Base-by-base conservation (phyloP, 2,888 invertebrate species). In the Tupiocoris notatus region DNA sequence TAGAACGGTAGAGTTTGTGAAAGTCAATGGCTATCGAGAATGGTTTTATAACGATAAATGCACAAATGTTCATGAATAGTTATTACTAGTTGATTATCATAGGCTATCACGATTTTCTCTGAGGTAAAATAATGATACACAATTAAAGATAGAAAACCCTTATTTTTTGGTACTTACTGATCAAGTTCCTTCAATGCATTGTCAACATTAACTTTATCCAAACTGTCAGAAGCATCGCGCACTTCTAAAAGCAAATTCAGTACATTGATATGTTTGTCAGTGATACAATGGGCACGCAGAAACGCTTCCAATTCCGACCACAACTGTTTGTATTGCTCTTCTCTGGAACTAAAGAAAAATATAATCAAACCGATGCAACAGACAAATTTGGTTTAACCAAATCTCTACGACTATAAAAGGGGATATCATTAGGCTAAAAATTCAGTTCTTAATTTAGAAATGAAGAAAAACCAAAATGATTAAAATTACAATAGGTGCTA, bases 231-330 rank as follows among this genome's bases (percentile, higher is more conserved):
- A 82, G 85, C 84, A 66, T 87, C 88, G 81, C 88, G 89, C 80
- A 92, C 92, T 81, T 96, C 96, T 23, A 93, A 86, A 63, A 97
- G 85, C 82, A 93, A 94, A 66, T 91, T 90, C 63, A 95, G 85
- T 18, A 96, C 87, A 77, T 89, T 88, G 78, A 89, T 88, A 83
- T 97, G 97, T 80, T 90, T 90, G 1, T 90, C 86, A 0, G 95
- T 92, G 71, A 91, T 91, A 23, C 91, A 88, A 83, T 93, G 92
- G 23, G 90, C 89, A 74, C 92, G 90, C 0, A 97, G 85, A 56
- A 96, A 86, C 12, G 90, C 89, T 83, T 97, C 97, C 65, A 97
- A 84, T 83, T 98, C 97, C 25, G 89, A 88, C 92, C 96, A 98
- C 83, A 97, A 88, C 24, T 93, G 88, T 63, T 93, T 89, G 86